Evolutionary conservation across 2,888 invertebrate species (phyloP).

Genomic region (Cremastobaeus sp.): DNA sequence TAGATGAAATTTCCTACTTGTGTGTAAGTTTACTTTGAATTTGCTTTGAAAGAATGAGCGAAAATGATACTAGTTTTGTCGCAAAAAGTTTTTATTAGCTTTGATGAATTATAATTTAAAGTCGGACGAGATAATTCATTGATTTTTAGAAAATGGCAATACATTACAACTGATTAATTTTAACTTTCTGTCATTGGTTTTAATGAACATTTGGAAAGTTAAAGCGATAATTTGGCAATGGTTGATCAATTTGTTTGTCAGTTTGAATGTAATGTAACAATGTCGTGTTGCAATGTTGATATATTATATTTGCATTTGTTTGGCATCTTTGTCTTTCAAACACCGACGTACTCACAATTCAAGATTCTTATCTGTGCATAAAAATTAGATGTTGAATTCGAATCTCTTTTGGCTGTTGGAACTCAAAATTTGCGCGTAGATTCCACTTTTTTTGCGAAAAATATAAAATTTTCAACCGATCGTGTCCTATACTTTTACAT

Average conservation of each 20-base stretch:
- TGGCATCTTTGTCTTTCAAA: conserved; percentile 41
- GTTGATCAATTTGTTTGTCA: conserved; percentile 38
- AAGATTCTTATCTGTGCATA: neutral
- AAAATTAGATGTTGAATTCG: neutral
- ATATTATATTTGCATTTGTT: conserved; percentile 37
- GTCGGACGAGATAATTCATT: no score
- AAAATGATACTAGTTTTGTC: no score
- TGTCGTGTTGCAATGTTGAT: conserved; percentile 34
- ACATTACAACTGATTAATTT: neutral
- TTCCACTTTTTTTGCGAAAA: no score
- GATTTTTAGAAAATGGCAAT: neutral
- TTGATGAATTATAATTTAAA: no score
- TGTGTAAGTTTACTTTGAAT: no score
- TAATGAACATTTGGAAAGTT: conserved; percentile 25
- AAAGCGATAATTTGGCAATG: conserved; percentile 39
- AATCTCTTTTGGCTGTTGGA: neutral
- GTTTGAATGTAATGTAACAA: conserved; percentile 21
- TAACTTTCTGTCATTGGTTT: neutral
- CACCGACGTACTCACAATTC: neutral
- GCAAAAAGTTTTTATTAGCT: no score
- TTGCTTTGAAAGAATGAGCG: no score
- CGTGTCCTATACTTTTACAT: no score
- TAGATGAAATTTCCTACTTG: no score
- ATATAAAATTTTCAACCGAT: no score
- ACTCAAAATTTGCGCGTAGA: no score